Conservation (phyloP, 2,797 vertebrate species). For the Spinibarbus caldwelli region DNA sequence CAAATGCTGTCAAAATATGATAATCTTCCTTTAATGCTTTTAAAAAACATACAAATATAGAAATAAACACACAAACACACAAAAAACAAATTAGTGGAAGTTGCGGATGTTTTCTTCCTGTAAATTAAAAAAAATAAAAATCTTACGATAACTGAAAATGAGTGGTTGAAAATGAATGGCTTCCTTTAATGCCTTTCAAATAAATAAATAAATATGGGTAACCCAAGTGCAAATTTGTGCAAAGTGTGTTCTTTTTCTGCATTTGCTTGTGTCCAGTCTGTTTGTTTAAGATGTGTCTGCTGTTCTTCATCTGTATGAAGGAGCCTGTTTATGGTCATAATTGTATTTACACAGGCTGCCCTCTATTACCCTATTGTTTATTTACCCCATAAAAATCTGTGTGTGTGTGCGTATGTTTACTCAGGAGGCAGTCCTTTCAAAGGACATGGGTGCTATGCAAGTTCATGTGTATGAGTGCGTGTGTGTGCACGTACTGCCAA, state of each 20-base stretch:
- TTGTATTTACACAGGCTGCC: slow-evolving; percentile 36
- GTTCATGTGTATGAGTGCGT: slow-evolving; percentile 4
- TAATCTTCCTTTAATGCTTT: not conserved
- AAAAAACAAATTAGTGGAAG: too few relatives aligned
- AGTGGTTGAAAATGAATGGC: not conserved
- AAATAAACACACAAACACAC: not conserved
- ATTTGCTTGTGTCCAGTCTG: not conserved
- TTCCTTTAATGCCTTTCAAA: not conserved
- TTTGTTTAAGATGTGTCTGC: slow-evolving; percentile 21
- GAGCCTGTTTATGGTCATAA: slow-evolving; percentile 23
- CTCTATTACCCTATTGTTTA: slow-evolving; percentile 35
- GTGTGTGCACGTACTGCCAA: too few relatives aligned
- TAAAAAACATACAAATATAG: not conserved
- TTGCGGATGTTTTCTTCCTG: too few relatives aligned
- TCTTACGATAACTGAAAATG: too few relatives aligned
- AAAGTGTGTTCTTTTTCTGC: not conserved
- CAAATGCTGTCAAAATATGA: not conserved
- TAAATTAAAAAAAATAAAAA: too few relatives aligned
- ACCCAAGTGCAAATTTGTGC: not conserved
- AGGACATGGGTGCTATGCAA: slow-evolving; percentile 2
- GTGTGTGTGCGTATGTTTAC: slow-evolving; percentile 10
- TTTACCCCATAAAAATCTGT: slow-evolving; percentile 35
- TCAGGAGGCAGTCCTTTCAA: slow-evolving; percentile 31
- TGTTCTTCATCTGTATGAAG: slow-evolving; percentile 3
- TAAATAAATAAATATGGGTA: not conserved